Evolutionary conservation across 2,888 invertebrate species (phyloP), one percentile per base, ranked within the genome.

Genomic region (Lithophane socia): DNA sequence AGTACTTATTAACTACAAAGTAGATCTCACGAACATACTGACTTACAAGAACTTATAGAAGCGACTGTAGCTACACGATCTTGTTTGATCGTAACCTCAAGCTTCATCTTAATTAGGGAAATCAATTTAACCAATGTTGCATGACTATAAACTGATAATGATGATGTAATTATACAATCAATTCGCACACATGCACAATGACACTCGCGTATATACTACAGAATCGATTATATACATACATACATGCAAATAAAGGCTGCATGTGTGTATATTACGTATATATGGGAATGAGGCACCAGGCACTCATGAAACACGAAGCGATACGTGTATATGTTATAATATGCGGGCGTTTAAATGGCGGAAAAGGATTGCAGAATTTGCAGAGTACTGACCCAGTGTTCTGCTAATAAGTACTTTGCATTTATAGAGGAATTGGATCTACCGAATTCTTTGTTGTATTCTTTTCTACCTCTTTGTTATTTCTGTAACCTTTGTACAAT

Each of bases 101-200:
- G 80, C 83, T 80, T 88, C 89, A 89, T 88, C 89, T 92, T 92
- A 92, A 94, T 93, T 92, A 92, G 91, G 91, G 90, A 92, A 93
- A 94, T 94, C 92, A 93, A 93, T 93, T 91, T 90, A 90, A 87
- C 89, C 89, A 90, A 91, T 89, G 91, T 91, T 89, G 92, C 91
- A 92, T 92, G 91, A 92, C 93, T 92, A 92, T 92, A 86, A 88
- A 87, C 90, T 89, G 91, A 91, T 94, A 93, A 94, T 94, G 87
- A 90, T 88, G 93, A 90, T 88, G 92, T 92, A 93, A 94, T 94
- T 92, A 93, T 86, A 86, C 89, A 88, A 92, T 91, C 92, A 90
- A 91, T 86, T 84, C 85, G 54, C 87, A 86, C 85, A 88, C 86
- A 86, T 68, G 49, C 68, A 81, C 77, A 73, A 71, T 79, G 70